Base-by-base conservation (phyloP, 2,888 invertebrate genomes). In the Trachelus iudaicus region DNA sequence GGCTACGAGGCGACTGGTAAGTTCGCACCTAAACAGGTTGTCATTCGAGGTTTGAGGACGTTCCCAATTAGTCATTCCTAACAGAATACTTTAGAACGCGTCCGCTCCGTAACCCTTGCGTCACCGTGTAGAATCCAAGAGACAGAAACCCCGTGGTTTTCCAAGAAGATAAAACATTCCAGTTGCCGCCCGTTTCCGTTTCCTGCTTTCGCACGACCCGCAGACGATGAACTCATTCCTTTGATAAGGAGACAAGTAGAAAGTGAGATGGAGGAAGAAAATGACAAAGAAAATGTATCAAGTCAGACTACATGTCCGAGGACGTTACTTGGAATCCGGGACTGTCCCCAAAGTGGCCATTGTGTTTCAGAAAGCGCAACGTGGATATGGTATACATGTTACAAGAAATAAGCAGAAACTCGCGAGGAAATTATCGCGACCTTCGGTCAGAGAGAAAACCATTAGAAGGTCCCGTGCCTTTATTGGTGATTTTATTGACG, bases 191-290 rank as follows among this genome's bases (percentile, higher is more conserved):
- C 84, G 81, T 86, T 86, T 86, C 86, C 87, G 85, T 87, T 86
- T 86, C 85, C 85, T 83, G 85, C 40, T 85, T 86, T 86, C 85
- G 81, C 84, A 83, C 86, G 83, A 86, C 83, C 80, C 77, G 83
- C 69, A 15, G 81, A 77, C 81, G 82, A 85, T 83, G 85, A 84
- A 84, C 83, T 83, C 82, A 81, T 85, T 83, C 30, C 69, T 34
- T 23, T 79, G 81, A 77, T 56, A 69, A 73, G 79, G 79, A 79
- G 79, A 81, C 73, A 79, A 80, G 79, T 78, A 82, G 80, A 81
- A 84, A 84, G 40, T 6, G 15, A 40, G 40, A 15, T 1, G 15
- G 40, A 40, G 40, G 2, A 40, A 15, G 40, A 40, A 40, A 15
- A 40, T 15, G 40, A 40, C 15, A 40, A 6, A 15, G 40, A 40